Evolutionary conservation across 2,113 vertebrate species (phyloP).

Genomic region (Solenodon paradoxus): DNA sequence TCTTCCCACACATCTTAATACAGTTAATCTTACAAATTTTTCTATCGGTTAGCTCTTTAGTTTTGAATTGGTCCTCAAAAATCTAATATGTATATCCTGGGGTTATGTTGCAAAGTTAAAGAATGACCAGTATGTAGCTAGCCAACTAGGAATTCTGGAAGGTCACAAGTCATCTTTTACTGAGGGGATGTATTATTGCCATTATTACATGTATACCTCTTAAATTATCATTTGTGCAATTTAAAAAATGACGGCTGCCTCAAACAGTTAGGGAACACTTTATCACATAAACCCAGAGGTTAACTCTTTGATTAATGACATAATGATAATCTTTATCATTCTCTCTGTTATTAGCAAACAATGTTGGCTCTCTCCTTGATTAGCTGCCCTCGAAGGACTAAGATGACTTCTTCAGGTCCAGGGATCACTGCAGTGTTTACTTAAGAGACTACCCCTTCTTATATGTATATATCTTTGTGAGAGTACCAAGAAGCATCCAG

Average conservation of each 20-base stretch:
- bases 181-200: not conserved
- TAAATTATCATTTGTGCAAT: not conserved
- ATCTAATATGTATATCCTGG: not conserved
- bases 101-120: not conserved
- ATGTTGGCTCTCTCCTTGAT: not conserved
- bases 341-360: not conserved
- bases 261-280: slow-evolving; percentile 3
- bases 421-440: not conserved
- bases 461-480: not conserved
- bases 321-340: not conserved
- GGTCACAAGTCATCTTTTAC: not conserved
- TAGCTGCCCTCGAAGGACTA: not conserved
- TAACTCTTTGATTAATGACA: not conserved
- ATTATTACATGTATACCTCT: not conserved
- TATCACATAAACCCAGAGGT: not conserved
- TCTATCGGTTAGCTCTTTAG: not conserved
- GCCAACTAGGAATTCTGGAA: not conserved
- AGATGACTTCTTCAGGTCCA: not conserved
- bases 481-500: not conserved
- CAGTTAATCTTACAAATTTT: not conserved
- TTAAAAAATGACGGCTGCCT: not conserved
- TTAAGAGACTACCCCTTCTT: not conserved
- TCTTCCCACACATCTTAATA: not conserved
- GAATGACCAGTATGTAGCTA: not conserved
- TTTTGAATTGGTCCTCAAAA: not conserved